Evolutionary conservation across 2,113 vertebrate genomes (phyloP), one percentile per base, ranked within the genome.

Genomic region (Pongo abelii): DNA sequence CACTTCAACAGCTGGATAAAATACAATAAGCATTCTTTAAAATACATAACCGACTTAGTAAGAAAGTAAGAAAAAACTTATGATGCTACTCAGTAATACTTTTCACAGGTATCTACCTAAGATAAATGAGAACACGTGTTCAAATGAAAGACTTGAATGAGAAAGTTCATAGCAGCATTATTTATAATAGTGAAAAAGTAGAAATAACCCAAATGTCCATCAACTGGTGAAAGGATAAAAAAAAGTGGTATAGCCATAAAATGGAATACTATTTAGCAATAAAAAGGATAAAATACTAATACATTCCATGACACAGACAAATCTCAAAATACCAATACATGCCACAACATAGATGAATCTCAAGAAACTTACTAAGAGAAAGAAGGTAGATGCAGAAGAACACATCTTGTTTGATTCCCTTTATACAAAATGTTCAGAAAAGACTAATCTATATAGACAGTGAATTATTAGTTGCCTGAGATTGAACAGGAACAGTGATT

Each of bases 41-140:
- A 89, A 78, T 7, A 59, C 20, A 69, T 35, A 91, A 48, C 18
- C 69, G 13, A 64, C 8, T 78, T 93, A 57, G 7, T 85, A 80
- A 95, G 55, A 89, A 89, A 79, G 17, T 50, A 84, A 83, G 3
- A 40, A 35, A 86, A 96, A 91, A 86, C 20, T 86, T 86, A 74
- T 8, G 11, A 78, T 52, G 77, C 5, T 43, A 70, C 22, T 43
- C 11, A 77, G 25, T 25, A 87, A 75, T 50, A 64, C 25, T 52
- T 74, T 50, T 79, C 59, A 30, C 75, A 83, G 35, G 18, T 43
- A 91, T 17, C 48, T n/a, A 52, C 13, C n/a, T 27, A 81, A 48
- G 14, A 87, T n/a, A 96, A 88, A 94, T 59, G 18, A 50, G 61
- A 91, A 75, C 16, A 35, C 2, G 2, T 12, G 12, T 40, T 59